Percentiles rank a stretch among this genome's conserved stretches.
These are phyloP conservation scores for Anthrax anthrax DNA, from an alignment of 2,888 invertebrate species.

Conservation along the genomic window DNA sequence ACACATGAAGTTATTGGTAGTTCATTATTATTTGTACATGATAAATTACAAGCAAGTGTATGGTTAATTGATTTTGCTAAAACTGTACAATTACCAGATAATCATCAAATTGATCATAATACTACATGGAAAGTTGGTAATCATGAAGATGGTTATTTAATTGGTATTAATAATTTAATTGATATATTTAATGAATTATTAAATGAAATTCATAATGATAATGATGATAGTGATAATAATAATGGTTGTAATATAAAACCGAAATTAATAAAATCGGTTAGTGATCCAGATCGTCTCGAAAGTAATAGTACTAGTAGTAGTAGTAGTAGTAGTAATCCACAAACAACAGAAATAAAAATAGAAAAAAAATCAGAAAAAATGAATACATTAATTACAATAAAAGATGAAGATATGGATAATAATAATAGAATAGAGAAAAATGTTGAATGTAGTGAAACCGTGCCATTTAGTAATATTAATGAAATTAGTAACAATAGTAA, in stretches of 20 bases:
- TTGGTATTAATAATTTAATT: slow-evolving; percentile 81
- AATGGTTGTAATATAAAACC: background rate
- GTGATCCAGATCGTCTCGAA: background rate
- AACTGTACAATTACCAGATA: slow-evolving; percentile 66
- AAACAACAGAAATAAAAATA: too few relatives aligned
- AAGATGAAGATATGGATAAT: too few relatives aligned
- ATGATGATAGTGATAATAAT: background rate
- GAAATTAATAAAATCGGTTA: background rate
- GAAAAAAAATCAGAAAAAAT: too few relatives aligned
- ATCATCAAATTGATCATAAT: slow-evolving; percentile 60
- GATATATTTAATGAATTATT: slow-evolving; percentile 48
- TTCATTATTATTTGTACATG: slow-evolving; percentile 88
- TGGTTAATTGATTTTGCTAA: slow-evolving; percentile 99
- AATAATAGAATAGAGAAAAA: too few relatives aligned
- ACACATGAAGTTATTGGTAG: slow-evolving; percentile 91
- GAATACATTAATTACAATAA: too few relatives aligned
- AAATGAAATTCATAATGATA: background rate
- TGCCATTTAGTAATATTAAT: slow-evolving; percentile 2
- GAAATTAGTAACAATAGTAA: background rate
- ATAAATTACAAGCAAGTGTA: slow-evolving; percentile 70
- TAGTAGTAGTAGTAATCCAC: background rate
- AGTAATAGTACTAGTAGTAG: background rate
- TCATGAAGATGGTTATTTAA: slow-evolving; percentile 91
- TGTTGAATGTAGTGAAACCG: background rate
- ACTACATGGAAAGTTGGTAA: slow-evolving; percentile 86